These are phyloP conservation scores for Sepioteuthis lessoniana DNA, from an alignment of 2,888 invertebrate genomes.

Conservation along the genomic window DNA sequence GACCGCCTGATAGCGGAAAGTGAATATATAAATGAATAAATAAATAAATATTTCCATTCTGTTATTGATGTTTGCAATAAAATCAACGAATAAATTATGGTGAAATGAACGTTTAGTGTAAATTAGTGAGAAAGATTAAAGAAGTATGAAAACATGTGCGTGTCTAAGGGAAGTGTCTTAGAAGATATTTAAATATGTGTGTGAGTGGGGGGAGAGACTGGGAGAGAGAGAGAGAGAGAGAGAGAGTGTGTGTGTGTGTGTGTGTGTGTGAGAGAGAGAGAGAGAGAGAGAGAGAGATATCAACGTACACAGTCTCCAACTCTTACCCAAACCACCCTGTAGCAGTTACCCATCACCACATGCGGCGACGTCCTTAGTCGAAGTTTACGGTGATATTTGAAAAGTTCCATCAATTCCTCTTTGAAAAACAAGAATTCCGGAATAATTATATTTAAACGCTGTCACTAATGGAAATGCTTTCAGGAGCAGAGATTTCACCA, in stretches of 20 bases:
- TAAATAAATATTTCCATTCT: too few relatives aligned
- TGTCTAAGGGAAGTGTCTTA: neutral
- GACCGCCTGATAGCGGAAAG: too few relatives aligned
- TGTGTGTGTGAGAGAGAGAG: neutral
- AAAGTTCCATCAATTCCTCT: neutral
- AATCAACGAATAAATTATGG: too few relatives aligned
- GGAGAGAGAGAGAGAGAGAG: neutral
- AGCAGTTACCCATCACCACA: neutral
- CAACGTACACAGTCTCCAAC: neutral
- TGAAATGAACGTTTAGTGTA: too few relatives aligned
- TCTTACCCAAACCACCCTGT: neutral
- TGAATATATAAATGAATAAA: too few relatives aligned
- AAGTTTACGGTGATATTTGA: neutral
- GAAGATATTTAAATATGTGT: neutral
- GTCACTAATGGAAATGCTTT: slow-evolving; percentile 23
- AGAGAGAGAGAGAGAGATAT: neutral
- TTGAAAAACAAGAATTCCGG: neutral
- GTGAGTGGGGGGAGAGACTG: neutral
- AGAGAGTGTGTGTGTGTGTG: too few relatives aligned
- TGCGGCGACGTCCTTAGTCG: neutral
- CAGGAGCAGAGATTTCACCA: neutral
- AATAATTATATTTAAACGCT: slow-evolving; percentile 23
- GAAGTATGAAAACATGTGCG: neutral
- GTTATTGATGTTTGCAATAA: too few relatives aligned
- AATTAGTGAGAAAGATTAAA: neutral